Evolutionary conservation across 2,797 vertebrate species (phyloP), one percentile per base, ranked within the genome.

Genomic region (Stomatorhinus walkeri): DNA sequence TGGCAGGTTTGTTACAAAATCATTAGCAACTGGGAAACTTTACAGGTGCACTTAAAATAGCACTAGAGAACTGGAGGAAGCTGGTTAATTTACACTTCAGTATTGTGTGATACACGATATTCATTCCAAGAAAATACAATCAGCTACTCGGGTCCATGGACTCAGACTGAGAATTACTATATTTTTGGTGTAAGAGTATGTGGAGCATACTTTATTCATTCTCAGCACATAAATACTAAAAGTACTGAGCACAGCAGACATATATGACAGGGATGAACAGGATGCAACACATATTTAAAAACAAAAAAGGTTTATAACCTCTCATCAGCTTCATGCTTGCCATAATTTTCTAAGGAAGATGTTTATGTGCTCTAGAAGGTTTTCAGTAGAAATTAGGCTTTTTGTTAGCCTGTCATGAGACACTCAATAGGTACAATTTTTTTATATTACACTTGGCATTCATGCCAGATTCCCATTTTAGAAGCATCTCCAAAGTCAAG

Each of bases 121-220:
- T 85, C 49, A 85, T 85, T 85, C 83, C 83, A 49, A 85, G 49
- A 85, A 24, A 85, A 85, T 52, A 52, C 46, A 85, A 85, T 22
- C 7, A 4, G 16, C 76, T 81, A 22, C 32, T 43, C 7, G 19
- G 76, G 16, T n/a, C 28, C 40, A 43, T 81, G 19, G 40, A 46
- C 19, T 46, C 40, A 43, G 36, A 79, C 3, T 79, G 32, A 19
- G 40, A 79, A 79, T 40, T 43, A 79, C 10, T 36, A 32, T 24
- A 72, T 72, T 40, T 76, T 14, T 40, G 32, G 68, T 36, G 32
- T 16, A 36, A 36, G 68, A 81, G 76, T n/a, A 81, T 10, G 40
- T 10, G 19, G 19, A 81, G 40, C 36, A 81, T 19, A n/a, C 1
- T n/a, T 81, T 79, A n/a, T 22, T 81, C 19, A 81, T 46, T 81